Evolutionary conservation across 2,113 vertebrate species (phyloP).

Genomic region (Promerops cafer): DNA sequence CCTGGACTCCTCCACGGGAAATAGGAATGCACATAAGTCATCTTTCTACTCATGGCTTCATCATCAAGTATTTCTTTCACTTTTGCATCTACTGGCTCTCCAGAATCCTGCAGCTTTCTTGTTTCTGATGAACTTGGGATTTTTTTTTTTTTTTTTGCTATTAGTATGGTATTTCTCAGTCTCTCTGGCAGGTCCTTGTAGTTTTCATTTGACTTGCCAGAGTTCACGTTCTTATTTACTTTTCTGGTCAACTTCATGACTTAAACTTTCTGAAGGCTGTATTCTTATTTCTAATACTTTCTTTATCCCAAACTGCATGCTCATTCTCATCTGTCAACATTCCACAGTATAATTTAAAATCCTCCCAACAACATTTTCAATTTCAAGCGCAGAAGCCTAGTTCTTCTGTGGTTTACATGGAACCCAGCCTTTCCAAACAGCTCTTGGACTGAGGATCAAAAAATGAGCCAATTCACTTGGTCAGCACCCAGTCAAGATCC

Average conservation of each 20-base stretch:
- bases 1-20: not conserved
- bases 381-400: not conserved
- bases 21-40: not conserved
- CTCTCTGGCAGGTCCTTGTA: not conserved
- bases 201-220: slow-evolving; percentile 4
- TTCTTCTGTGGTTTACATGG: slow-evolving; percentile 36
- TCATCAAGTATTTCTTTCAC: not conserved
- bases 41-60: not conserved
- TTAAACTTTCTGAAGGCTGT: slow-evolving; percentile 25
- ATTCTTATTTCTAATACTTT: slow-evolving; percentile 17
- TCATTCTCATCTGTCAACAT: slow-evolving; percentile 49
- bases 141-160: not conserved
- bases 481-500: not conserved
- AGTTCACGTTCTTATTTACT: not conserved
- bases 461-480: not conserved
- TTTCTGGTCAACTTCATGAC: not conserved
- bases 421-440: slow-evolving; percentile 40
- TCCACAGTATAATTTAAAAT: slow-evolving; percentile 33
- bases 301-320: slow-evolving; percentile 5
- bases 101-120: not conserved
- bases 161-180: not conserved
- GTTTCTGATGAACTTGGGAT: not conserved
- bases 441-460: not conserved
- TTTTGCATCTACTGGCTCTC: not conserved
- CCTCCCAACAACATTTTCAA: slow-evolving; percentile 5